Evolutionary conservation across 2,113 vertebrate genomes (phyloP).

Genomic region (Erpornis zantholeuca): DNA sequence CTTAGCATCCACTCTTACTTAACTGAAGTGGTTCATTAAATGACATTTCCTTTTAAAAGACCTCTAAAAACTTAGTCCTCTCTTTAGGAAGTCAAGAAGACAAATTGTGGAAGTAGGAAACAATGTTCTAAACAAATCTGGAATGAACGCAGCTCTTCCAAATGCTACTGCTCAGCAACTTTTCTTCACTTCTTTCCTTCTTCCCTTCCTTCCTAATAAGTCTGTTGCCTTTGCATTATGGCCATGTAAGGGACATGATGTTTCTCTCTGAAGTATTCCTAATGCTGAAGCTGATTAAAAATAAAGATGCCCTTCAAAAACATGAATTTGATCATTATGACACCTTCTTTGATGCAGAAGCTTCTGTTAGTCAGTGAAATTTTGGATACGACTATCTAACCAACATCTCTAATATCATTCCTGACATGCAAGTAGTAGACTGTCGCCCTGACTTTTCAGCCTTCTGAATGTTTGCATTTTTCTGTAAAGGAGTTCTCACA

Average conservation of each 20-base stretch:
- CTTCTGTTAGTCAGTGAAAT: background rate
- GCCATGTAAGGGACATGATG: background rate
- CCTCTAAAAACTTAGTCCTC: background rate
- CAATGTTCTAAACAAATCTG: background rate
- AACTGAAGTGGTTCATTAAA: constrained; percentile 8
- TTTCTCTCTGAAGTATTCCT: background rate
- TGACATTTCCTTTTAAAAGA: background rate
- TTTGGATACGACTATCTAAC: background rate
- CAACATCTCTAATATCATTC: background rate
- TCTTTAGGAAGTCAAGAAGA: background rate
- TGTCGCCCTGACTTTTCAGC: too few relatives aligned
- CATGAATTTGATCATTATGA: background rate
- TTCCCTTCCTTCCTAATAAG: background rate
- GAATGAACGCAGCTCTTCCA: background rate
- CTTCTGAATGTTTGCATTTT: too few relatives aligned
- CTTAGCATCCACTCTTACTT: background rate
- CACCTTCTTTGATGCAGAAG: background rate
- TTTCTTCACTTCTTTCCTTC: background rate
- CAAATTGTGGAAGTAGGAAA: background rate
- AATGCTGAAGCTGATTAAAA: background rate
- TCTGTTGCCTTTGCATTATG: background rate
- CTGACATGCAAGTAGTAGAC: rapidly evolving
- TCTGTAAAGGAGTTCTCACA: too few relatives aligned
- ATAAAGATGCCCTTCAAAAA: background rate
- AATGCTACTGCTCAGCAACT: background rate